These are phyloP conservation scores for Dissostichus mawsoni DNA, from an alignment of 2,113 vertebrate species.

Conservation along the genomic window DNA sequence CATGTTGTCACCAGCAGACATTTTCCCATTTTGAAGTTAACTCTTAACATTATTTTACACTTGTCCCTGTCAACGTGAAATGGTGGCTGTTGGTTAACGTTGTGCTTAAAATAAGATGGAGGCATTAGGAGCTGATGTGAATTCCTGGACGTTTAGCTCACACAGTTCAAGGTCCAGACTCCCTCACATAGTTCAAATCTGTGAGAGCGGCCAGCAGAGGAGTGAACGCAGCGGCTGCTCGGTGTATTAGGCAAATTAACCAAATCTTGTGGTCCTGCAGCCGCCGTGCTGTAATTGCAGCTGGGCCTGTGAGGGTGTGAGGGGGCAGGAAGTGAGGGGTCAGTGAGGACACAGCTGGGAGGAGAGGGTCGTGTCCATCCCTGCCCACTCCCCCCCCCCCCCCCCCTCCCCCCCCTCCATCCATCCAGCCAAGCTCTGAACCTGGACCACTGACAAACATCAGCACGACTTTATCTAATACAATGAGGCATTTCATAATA, in stretches of 20 bases:
- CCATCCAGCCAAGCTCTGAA: slow-evolving; percentile 55
- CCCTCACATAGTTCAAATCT: slow-evolving; percentile 32
- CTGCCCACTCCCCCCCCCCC: slow-evolving; percentile 11
- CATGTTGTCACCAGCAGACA: background rate
- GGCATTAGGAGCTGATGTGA: slow-evolving; percentile 17
- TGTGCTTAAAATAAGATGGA: slow-evolving; percentile 64
- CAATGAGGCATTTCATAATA: background rate
- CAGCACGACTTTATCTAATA: slow-evolving; percentile 12
- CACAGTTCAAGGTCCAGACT: slow-evolving; percentile 57
- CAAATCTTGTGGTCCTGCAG: slow-evolving; percentile 40
- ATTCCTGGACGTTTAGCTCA: slow-evolving; percentile 71
- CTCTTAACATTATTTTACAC: slow-evolving; percentile 3
- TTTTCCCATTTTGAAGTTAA: slow-evolving; percentile 13
- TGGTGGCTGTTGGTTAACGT: slow-evolving; percentile 28
- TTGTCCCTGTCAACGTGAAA: slow-evolving; percentile 12
- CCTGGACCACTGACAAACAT: slow-evolving; percentile 39
- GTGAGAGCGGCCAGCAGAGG: slow-evolving; percentile 12
- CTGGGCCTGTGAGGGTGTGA: slow-evolving; percentile 63
- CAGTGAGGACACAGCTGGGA: slow-evolving; percentile 73
- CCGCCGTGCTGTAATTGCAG: slow-evolving; percentile 50
- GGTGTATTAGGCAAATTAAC: slow-evolving; percentile 55
- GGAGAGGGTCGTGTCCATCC: slow-evolving; percentile 38
- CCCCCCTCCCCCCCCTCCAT: background rate
- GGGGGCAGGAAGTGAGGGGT: slow-evolving; percentile 72
- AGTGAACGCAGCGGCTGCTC: background rate